Conservation (phyloP, 1,140 invertebrate species). For the Drosophila suzukii region DNA sequence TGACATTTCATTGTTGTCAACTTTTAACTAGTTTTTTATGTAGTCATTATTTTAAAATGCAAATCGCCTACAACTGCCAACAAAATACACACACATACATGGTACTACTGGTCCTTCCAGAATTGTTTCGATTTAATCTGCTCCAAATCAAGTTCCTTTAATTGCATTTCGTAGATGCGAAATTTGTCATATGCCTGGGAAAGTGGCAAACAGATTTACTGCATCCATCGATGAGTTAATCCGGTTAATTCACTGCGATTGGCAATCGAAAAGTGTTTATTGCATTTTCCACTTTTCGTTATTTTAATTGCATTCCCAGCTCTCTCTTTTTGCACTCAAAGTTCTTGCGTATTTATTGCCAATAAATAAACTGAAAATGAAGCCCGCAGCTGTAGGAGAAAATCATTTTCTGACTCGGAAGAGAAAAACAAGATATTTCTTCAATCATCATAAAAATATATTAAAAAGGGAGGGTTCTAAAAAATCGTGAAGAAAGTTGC, state of each 20-base stretch:
- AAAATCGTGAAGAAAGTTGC: background rate
- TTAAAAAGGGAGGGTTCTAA: background rate
- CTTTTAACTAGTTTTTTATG: constrained; percentile 82
- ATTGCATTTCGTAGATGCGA: constrained; percentile 46
- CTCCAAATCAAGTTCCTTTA: constrained; percentile 43
- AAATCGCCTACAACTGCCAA: constrained; percentile 52
- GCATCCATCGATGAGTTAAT: constrained; percentile 34
- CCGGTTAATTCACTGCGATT: constrained; percentile 61
- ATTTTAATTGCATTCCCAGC: constrained; percentile 67
- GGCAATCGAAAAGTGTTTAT: constrained; percentile 66
- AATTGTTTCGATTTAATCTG: constrained; percentile 53
- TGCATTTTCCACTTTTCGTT: constrained; percentile 56
- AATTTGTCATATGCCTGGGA: constrained; percentile 20
- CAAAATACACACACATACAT: constrained; percentile 1
- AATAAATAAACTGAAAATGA: constrained; percentile 46
- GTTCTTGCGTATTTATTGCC: constrained; percentile 18
- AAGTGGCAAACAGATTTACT: constrained; percentile 30
- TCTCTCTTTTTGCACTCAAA: constrained; percentile 19
- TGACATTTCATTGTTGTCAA: constrained; percentile 81
- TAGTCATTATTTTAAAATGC: constrained; percentile 75
- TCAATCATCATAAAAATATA: constrained; percentile 3
- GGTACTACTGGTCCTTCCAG: constrained; percentile 6
- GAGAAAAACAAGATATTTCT: background rate
- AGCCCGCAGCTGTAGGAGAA: background rate
- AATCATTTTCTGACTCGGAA: constrained; percentile 5